Percentiles rank a stretch among this genome's conserved stretches.
Conservation (phyloP, 2,113 vertebrate species). For the Brachyhypopomus gauderio region DNA sequence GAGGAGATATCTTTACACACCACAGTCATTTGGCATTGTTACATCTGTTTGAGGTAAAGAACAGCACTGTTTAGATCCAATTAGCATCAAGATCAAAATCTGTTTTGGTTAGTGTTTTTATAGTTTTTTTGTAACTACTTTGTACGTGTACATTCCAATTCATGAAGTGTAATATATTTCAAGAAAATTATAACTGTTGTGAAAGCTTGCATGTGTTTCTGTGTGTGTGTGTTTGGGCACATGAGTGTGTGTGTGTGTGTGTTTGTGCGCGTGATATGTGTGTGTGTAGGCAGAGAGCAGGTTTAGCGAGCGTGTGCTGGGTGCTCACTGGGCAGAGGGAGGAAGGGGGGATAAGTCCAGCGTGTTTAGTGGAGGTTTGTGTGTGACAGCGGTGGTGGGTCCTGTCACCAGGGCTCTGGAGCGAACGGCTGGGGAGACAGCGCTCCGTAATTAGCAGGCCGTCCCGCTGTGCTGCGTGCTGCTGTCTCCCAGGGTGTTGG, state of each 20-base stretch:
- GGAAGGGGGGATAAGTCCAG: conserved; percentile 24
- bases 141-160: background rate
- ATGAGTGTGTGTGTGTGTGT: background rate
- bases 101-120: background rate
- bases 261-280: background rate
- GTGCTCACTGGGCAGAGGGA: background rate
- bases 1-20: background rate
- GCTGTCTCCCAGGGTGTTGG: conserved; percentile 25
- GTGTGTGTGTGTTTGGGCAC: background rate
- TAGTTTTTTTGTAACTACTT: background rate
- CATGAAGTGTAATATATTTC: background rate
- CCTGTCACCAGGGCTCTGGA: conserved; percentile 25
- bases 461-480: conserved; percentile 42
- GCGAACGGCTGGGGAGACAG: conserved; percentile 26
- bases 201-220: background rate
- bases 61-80: background rate
- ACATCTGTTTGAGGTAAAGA: background rate
- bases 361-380: conserved; percentile 20
- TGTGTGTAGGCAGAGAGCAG: background rate
- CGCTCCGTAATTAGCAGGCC: conserved; percentile 46
- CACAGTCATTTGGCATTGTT: conserved; percentile 20
- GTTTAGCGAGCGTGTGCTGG: background rate
- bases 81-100: background rate
- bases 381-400: conserved; percentile 9
- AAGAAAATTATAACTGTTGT: background rate